Base-by-base conservation (phyloP, 23 tunicate genomes). In the Clavelina lepadiformis region DNA sequence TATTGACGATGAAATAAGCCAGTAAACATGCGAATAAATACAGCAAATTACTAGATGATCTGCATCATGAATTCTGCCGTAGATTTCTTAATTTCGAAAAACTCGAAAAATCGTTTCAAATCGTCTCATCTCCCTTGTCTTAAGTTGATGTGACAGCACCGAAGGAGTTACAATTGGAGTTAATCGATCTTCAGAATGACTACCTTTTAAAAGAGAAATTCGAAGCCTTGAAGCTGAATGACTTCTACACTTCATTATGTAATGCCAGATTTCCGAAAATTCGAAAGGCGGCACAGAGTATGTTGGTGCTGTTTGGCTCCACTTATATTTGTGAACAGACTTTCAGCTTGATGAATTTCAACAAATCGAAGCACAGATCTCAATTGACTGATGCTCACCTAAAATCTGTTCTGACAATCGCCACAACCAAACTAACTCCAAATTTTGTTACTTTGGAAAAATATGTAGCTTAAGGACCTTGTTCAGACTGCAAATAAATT, bases 151-250 rank as follows among this genome's bases (percentile, higher is more conserved):
- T 22, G 26, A 63, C 69, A 8, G 69, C 69, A 63, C 51, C 25
- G 38, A 26, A 63, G 38, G 69, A 36, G 26, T 15, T 63, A 22
- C 69, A 63, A 33, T 22, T 63, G 69, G 51, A 63, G 38, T 37
- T 63, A 28, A 63, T 63, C 51, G 69, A 63, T 63, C 69, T 36
- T 63, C 69, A 63, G 51, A 63, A 28, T 37, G 69, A 37, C 69
- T 59, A 59, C 65, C 21, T 63, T 63, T 63, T 63, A 37, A 63
- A 63, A 22, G 51, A 37, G 51, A 63, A 63, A 63, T 63, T 63
- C 69, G 26, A 63, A 63, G 26, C 69, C 23, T 51, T 63, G 51
- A 63, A 63, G 26, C 69, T 63, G 51, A 63, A 63, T 63, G 69
- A 63, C 28, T 63, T 63, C 38, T 63, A 37, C 51, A 3, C 69